Percentiles rank a stretch among this genome's conserved stretches.
phyloP scores from a whole-genome alignment of 2,113 vertebrate genomes.

The Labeo rohita region DNA sequence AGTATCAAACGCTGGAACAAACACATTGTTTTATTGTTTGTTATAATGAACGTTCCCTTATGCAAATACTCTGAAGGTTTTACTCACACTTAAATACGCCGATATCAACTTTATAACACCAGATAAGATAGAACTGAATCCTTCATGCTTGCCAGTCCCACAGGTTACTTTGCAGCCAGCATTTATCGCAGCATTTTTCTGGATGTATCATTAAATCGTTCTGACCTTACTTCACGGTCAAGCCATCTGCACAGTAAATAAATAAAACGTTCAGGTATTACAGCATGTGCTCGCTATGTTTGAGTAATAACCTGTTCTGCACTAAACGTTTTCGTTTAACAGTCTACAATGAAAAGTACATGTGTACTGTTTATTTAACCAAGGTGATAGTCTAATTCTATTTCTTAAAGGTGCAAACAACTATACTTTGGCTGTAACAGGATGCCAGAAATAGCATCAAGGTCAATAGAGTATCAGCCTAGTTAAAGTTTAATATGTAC shows the following conservation, averaged over 20 bases:
- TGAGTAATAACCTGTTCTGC: neutral
- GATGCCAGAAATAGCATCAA: neutral
- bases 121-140: constrained; percentile 12
- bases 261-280: neutral
- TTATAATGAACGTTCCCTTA: neutral
- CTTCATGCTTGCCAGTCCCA: neutral
- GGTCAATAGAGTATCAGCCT: neutral
- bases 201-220: neutral
- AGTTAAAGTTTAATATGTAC: constrained; percentile 13
- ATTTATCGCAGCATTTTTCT: neutral
- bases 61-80: neutral
- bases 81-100: neutral
- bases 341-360: neutral
- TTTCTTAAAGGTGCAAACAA: neutral
- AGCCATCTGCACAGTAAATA: neutral
- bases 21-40: constrained; percentile 10
- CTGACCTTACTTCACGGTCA: neutral
- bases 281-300: neutral
- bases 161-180: neutral
- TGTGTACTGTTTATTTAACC: neutral
- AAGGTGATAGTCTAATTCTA: neutral
- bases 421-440: neutral
- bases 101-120: neutral
- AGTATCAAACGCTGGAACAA: neutral
- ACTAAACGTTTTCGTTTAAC: neutral